These are phyloP conservation scores for Chlorospingus flavigularis DNA, from an alignment of 2,797 vertebrate genomes.

Conservation along the genomic window DNA sequence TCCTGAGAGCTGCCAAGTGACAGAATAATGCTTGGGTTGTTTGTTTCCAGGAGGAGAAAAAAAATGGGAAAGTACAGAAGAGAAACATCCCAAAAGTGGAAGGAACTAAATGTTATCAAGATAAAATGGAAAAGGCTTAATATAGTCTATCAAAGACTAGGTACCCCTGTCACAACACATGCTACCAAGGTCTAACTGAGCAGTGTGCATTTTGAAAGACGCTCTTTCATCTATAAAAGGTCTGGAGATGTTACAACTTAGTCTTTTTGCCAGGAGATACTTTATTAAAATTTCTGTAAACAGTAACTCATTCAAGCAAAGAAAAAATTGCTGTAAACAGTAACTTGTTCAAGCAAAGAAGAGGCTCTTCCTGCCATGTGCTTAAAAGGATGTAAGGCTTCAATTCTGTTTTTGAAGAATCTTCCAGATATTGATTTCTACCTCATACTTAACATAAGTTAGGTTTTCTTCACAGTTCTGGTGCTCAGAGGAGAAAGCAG, in stretches of 20 bases:
- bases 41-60: background rate
- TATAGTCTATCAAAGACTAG: background rate
- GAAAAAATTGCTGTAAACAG: background rate
- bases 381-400: background rate
- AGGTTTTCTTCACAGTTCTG: background rate
- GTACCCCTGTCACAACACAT: background rate
- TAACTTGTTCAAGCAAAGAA: background rate
- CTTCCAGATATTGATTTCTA: background rate
- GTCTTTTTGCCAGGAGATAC: background rate
- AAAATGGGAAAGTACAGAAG: background rate
- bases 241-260: background rate
- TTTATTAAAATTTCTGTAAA: background rate
- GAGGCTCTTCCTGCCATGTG: background rate
- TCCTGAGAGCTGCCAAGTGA: background rate
- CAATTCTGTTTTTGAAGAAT: background rate
- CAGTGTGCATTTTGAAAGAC: background rate
- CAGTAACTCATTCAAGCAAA: background rate
- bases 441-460: background rate
- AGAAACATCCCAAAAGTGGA: background rate
- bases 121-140: background rate
- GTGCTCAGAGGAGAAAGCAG: background rate
- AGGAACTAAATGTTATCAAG: background rate
- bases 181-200: background rate
- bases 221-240: background rate
- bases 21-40: background rate